These are phyloP conservation scores for Erynnis tages DNA, from an alignment of 2,888 invertebrate genomes.

Conservation along the genomic window DNA sequence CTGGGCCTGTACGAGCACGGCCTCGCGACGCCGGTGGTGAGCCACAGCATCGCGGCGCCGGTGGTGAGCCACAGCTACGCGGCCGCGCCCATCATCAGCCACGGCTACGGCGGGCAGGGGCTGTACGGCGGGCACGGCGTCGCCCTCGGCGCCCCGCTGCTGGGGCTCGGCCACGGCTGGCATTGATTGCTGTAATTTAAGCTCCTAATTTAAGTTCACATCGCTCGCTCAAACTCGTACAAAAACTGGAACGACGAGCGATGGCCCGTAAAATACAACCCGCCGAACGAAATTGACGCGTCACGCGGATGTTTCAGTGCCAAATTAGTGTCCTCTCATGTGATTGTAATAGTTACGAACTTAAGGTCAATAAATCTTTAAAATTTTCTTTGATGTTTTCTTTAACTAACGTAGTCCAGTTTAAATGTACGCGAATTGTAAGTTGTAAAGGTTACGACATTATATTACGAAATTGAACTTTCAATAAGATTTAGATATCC, in stretches of 20 bases:
- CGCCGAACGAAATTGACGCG: constrained; percentile 4
- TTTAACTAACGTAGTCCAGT: neutral
- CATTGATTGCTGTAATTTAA: constrained; percentile 40
- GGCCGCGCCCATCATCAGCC: constrained; percentile 41
- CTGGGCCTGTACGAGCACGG: constrained; percentile 36
- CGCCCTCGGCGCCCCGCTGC: constrained; percentile 38
- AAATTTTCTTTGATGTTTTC: neutral
- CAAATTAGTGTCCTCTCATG: constrained; percentile 48
- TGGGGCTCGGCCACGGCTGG: constrained; percentile 59
- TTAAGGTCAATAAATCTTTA: constrained; percentile 16
- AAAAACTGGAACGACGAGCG: constrained; percentile 4
- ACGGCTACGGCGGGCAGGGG: constrained; percentile 33
- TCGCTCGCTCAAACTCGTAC: neutral
- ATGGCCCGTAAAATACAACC: constrained; percentile 13
- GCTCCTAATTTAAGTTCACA: constrained; percentile 12
- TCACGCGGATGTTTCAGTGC: constrained; percentile 43
- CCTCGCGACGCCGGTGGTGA: constrained; percentile 41
- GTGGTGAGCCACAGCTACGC: constrained; percentile 38
- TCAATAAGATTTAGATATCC: no score
- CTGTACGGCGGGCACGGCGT: constrained; percentile 38
- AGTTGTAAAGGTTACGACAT: no score
- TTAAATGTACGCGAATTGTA: no score
- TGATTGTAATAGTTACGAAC: constrained; percentile 28
- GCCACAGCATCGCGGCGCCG: constrained; percentile 41
- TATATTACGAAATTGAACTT: no score